These are phyloP conservation scores for Kryptolebias marmoratus DNA, from an alignment of 2,113 vertebrate species.

Conservation along the genomic window DNA sequence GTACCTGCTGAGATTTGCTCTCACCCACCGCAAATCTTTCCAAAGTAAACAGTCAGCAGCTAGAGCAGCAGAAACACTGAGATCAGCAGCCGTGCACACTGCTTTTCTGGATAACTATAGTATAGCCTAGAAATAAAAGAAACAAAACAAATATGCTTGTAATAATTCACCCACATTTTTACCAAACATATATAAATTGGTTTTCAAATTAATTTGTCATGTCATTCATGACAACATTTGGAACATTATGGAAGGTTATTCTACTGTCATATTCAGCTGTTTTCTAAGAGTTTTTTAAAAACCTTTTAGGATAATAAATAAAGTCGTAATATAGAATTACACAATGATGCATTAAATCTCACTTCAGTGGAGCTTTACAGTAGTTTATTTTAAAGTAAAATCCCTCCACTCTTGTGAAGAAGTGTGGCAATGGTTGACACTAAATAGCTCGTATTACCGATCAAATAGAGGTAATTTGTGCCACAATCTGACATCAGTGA, in stretches of 20 bases:
- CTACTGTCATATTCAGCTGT: neutral
- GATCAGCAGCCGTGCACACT: neutral
- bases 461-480: constrained; percentile 78
- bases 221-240: too few species aligned
- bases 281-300: neutral
- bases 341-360: constrained; percentile 20
- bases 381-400: constrained; percentile 41
- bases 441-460: constrained; percentile 75
- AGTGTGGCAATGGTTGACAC: constrained; percentile 51
- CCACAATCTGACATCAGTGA: constrained; percentile 79
- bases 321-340: too few species aligned
- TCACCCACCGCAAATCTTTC: constrained; percentile 5
- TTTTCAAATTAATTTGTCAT: too few species aligned
- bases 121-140: neutral
- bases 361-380: constrained; percentile 8
- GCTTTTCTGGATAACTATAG: neutral
- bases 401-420: constrained; percentile 32
- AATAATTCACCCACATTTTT: neutral
- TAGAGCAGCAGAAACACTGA: neutral
- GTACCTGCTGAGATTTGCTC: neutral
- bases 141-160: neutral
- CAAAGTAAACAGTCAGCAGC: constrained; percentile 5
- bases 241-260: too few species aligned
- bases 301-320: constrained; percentile 1
- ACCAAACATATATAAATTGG: neutral